Conservation (phyloP, 2,888 invertebrate genomes). For the Platycheirus albimanus region DNA sequence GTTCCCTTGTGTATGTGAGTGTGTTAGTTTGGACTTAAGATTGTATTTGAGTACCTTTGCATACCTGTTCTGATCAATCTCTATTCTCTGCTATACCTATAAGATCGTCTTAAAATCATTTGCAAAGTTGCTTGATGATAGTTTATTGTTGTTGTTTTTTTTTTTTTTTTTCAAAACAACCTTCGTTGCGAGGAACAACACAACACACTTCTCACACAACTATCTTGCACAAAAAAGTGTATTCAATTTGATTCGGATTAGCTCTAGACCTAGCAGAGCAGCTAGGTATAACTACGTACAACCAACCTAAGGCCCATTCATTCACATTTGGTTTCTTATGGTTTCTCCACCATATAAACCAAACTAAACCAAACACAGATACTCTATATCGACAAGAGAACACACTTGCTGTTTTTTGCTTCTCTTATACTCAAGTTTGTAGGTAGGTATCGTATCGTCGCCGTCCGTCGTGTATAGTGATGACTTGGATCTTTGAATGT, state of each 20-base stretch:
- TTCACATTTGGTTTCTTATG: constrained; percentile 69
- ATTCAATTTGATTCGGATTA: constrained; percentile 60
- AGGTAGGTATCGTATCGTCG: too few relatives aligned
- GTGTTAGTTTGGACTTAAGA: background rate
- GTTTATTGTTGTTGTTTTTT: constrained; percentile 30
- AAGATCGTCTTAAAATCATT: constrained; percentile 57
- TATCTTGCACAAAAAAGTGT: constrained; percentile 26
- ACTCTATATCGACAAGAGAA: background rate
- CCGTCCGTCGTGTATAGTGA: too few relatives aligned
- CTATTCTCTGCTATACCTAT: constrained; percentile 4
- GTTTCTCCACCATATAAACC: constrained; percentile 60
- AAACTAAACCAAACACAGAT: constrained; percentile 13
- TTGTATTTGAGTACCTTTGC: constrained; percentile 44
- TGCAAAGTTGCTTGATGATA: constrained; percentile 50
- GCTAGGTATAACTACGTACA: constrained; percentile 9
- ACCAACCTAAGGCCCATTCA: constrained; percentile 68
- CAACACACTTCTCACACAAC: constrained; percentile 23
- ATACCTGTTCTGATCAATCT: constrained; percentile 67
- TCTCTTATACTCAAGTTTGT: too few relatives aligned
- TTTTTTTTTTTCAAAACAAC: constrained; percentile 37
- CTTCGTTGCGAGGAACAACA: constrained; percentile 37
- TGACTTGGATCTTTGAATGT: constrained; percentile 6
- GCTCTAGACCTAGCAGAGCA: constrained; percentile 1
- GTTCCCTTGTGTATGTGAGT: background rate
- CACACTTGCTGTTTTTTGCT: constrained; percentile 8